phyloP scores from a whole-genome alignment of 2,888 invertebrate genomes.

The Emmelina monodactyla region DNA sequence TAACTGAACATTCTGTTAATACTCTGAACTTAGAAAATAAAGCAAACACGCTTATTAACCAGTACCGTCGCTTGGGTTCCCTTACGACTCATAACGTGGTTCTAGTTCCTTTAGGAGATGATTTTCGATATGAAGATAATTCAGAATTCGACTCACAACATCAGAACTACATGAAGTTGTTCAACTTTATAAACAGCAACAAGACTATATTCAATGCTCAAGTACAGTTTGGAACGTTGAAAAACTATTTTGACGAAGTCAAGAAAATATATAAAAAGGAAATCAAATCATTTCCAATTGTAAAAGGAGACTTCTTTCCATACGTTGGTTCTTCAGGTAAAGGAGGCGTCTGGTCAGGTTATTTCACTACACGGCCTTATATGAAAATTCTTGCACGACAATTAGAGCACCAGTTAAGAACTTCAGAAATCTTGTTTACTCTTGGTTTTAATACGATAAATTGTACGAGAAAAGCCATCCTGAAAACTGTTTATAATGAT shows the following conservation, averaged over 20 bases:
- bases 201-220: constrained; percentile 77
- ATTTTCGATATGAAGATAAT: constrained; percentile 90
- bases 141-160: constrained; percentile 96
- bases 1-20: constrained; percentile 86
- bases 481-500: constrained; percentile 75
- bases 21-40: constrained; percentile 84
- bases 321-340: constrained; percentile 92
- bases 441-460: constrained; percentile 79
- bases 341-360: constrained; percentile 98
- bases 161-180: constrained; percentile 87
- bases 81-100: constrained; percentile 92
- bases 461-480: constrained; percentile 62
- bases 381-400: constrained; percentile 87
- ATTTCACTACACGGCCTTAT: constrained; percentile 89
- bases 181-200: constrained; percentile 87
- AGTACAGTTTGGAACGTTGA: constrained; percentile 87
- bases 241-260: constrained; percentile 86
- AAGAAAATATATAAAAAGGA: constrained; percentile 68
- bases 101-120: constrained; percentile 93
- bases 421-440: constrained; percentile 86
- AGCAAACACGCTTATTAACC: constrained; percentile 84
- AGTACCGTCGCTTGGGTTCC: constrained; percentile 89
- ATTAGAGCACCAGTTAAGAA: constrained; percentile 81
- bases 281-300: constrained; percentile 79
- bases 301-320: constrained; percentile 95